Conservation (phyloP, 2,113 vertebrate species). For the Oophaga pumilio region DNA sequence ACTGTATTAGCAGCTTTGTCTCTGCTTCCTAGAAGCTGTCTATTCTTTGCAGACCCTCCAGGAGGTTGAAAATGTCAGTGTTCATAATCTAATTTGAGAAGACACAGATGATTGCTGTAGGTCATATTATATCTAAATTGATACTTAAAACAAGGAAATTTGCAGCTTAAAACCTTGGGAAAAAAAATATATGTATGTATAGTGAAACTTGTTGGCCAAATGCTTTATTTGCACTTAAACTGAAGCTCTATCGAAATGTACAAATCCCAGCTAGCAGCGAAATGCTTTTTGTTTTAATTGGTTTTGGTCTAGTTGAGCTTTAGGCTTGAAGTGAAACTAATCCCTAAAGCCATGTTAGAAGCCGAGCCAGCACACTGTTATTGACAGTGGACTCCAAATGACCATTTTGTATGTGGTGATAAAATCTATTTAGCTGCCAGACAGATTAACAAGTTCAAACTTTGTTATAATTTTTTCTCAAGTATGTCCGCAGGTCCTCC, state of each 20-base stretch:
- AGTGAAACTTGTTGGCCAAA: neutral
- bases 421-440: neutral
- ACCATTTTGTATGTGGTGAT: conserved; percentile 32
- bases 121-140: neutral
- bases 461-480: conserved; percentile 42
- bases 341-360: conserved; percentile 1
- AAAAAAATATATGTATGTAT: neutral
- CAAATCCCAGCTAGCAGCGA: neutral
- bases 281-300: conserved; percentile 15
- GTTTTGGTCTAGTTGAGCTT: conserved; percentile 42
- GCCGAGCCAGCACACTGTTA: neutral
- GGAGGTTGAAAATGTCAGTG: neutral
- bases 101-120: neutral
- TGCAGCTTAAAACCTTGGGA: neutral
- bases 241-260: conserved; percentile 7
- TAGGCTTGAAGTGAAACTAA: neutral
- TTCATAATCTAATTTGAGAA: neutral
- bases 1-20: neutral
- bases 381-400: neutral
- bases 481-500: conserved; percentile 60
- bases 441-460: conserved; percentile 32
- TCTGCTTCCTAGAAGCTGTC: neutral
- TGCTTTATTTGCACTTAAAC: conserved; percentile 2
- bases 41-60: conserved; percentile 2
- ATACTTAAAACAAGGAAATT: neutral